These are phyloP conservation scores for Neoaliturus tenellus DNA, from an alignment of 2,888 invertebrate species.

Conservation along the genomic window DNA sequence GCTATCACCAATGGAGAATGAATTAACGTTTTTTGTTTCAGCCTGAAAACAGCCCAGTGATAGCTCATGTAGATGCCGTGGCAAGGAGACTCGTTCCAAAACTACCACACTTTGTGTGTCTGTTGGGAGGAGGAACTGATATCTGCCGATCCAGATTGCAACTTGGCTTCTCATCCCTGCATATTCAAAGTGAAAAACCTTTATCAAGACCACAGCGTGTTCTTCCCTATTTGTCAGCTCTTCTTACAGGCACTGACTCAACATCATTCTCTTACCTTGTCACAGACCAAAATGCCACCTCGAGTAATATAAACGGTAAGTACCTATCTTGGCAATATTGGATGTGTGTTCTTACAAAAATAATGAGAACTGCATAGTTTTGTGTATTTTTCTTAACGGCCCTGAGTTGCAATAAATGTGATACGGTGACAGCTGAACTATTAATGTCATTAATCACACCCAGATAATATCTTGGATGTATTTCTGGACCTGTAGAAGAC, in stretches of 20 bases:
- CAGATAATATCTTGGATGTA: too few species aligned
- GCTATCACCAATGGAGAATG: too few species aligned
- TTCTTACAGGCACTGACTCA: not conserved
- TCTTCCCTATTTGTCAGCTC: not conserved
- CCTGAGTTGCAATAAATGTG: too few species aligned
- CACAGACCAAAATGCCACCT: not conserved
- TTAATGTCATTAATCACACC: too few species aligned
- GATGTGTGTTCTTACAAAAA: too few species aligned
- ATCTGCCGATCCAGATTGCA: conserved; percentile 12
- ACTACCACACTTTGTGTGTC: conserved; percentile 14
- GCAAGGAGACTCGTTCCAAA: not conserved
- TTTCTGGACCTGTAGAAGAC: too few species aligned
- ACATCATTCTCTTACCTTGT: not conserved
- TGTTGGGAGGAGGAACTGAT: conserved; percentile 3
- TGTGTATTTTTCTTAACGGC: too few species aligned
- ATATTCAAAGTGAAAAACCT: not conserved
- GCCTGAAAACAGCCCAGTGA: conserved; percentile 10
- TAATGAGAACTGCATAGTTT: too few species aligned
- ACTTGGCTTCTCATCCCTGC: not conserved
- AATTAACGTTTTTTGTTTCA: not conserved
- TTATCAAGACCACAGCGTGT: not conserved
- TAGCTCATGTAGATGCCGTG: not conserved
- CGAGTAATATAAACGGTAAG: not conserved
- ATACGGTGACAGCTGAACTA: too few species aligned
- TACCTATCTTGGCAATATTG: too few species aligned